Evolutionary conservation across 2,888 invertebrate genomes (phyloP).

Genomic region (Craniophora ligustri): DNA sequence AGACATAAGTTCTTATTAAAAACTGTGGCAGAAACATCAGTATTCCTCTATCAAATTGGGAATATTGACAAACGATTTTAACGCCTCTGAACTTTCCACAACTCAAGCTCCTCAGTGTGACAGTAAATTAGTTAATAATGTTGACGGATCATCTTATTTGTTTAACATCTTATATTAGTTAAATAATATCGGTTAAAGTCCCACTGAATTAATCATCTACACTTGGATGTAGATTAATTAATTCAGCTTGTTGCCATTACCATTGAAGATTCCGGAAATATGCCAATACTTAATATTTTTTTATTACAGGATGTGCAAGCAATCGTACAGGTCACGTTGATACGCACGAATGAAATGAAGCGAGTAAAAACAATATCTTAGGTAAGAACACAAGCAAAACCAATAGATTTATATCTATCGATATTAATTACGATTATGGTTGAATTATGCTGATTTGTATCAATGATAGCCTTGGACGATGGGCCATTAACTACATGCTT

Average conservation of each 20-base stretch:
- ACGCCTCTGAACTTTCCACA: no score
- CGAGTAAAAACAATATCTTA: constrained; percentile 15
- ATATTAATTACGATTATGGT: constrained; percentile 46
- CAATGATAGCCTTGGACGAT: constrained; percentile 36
- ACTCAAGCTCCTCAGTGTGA: no score
- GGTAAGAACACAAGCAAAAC: constrained; percentile 30
- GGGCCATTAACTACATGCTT: constrained; percentile 35
- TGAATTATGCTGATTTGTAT: constrained; percentile 41
- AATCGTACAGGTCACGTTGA: not conserved
- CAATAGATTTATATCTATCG: constrained; percentile 41
- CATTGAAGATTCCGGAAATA: not conserved
- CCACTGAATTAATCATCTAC: no score
- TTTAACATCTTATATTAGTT: no score
- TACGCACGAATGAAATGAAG: constrained; percentile 17
- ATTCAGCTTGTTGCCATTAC: not conserved
- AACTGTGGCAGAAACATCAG: no score
- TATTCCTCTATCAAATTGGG: no score
- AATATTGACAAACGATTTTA: no score
- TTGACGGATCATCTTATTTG: no score
- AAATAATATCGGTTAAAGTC: no score
- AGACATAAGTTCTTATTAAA: no score
- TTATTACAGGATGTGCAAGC: not conserved
- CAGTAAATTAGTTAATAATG: no score
- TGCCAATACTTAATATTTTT: not conserved
- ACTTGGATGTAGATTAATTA: no score